A percentile compares a stretch with the other conserved stretches of the same genome.
phyloP scores from a whole-genome alignment of 2,113 vertebrate genomes.

The Genyomyrus donnyi region DNA sequence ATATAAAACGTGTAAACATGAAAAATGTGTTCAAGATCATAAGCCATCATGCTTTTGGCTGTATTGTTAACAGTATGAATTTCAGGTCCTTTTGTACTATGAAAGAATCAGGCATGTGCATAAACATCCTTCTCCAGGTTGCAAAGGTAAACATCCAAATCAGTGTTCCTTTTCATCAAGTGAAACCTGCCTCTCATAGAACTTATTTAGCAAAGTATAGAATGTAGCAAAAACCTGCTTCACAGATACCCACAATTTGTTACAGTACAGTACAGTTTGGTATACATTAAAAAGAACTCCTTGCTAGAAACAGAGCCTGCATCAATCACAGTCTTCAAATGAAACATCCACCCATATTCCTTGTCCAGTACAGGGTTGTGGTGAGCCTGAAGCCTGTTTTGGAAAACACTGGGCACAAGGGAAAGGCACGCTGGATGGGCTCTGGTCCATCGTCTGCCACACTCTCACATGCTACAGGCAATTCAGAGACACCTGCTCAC shows the following conservation, averaged over 20 bases:
- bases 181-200: not conserved
- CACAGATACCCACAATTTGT: not conserved
- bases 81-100: not conserved
- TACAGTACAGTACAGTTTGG: too few relatives aligned
- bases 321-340: not conserved
- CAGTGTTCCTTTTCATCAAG: not conserved
- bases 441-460: not conserved
- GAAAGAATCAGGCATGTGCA: not conserved
- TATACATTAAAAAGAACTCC: not conserved
- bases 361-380: not conserved
- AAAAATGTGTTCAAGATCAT: not conserved
- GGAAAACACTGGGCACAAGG: not conserved
- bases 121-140: not conserved
- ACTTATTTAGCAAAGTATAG: not conserved
- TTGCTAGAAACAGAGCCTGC: not conserved
- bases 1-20: not conserved
- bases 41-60: not conserved
- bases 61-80: not conserved
- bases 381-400: not conserved
- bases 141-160: not conserved
- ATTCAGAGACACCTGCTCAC: not conserved
- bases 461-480: not conserved
- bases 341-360: not conserved
- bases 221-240: not conserved
- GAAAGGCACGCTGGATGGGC: not conserved